These are phyloP conservation scores for chimpanzee (Pan troglodytes) DNA, from an alignment of 2,113 vertebrate species.

Conservation along the genomic window NHGRI_mPanTro3-v2.1_pri NC_072401.2:175980001-175980500, in stretches of 20 bases:
- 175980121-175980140: background rate
- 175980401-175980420: no score
- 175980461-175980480: no score
- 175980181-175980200: background rate
- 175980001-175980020: background rate
- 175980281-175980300: background rate
- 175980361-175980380: no score
- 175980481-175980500: no score
- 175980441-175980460: no score
- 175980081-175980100: background rate
- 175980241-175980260: background rate
- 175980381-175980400: no score
- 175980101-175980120: background rate
- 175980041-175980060: constrained; percentile 17
- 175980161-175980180: background rate
- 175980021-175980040: background rate
- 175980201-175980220: background rate
- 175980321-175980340: no score
- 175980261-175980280: background rate
- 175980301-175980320: background rate
- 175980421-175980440: no score
- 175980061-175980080: constrained; percentile 20
- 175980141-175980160: background rate
- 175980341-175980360: no score
- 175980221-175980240: background rate